Base-by-base conservation (phyloP, 2,113 vertebrate genomes). In the Bombycilla garrulus region DNA sequence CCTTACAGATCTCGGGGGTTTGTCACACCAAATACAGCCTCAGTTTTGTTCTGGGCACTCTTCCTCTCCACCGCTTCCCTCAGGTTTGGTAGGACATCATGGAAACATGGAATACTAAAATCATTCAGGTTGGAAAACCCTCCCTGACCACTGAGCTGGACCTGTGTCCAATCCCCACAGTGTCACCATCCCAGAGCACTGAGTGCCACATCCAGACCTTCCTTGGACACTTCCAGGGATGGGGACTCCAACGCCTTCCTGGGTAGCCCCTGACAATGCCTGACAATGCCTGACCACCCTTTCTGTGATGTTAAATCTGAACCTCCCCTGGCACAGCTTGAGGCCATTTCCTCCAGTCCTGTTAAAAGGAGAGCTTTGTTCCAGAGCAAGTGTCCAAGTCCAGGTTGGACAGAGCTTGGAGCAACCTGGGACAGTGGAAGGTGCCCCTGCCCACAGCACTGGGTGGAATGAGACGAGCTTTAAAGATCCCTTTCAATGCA, bases 1-100 rank as follows among this genome's bases (percentile, higher is more conserved):
- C 62, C 26, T 66, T 0, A 0, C 47, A 57, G 17, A 51, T 31
- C 24, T 64, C 0, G 0, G 10, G 22, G 10, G 15, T 22, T 15
- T 50, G 71, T 66, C 72, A 57, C 47, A 83, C 16, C 51, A 73
- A 76, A 26, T 6, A 61, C 0, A 12, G 60, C 47, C 56, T 85
- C 44, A 16, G 0, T 47, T 87, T 77, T 86, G 20, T 54, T 48
- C 21, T 12, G 4, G 60, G 28, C 15, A 15, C 18, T 57, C 56
- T 36, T 44, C 26, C 47, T 74, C 29, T 33, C 50, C 47, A 17
- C 19, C 13, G 31, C 56, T 47, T 78, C 24, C 31, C 61, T 35
- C 56, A 53, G 16, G 28, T 31, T 82, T 79, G 48, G 33, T 28
- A 64, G 66, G n/a, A 57, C 23, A 58, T 21, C 22, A 58, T 7